phyloP scores from a whole-genome alignment of 2,797 vertebrate genomes.

The Pangasius macronema region DNA sequence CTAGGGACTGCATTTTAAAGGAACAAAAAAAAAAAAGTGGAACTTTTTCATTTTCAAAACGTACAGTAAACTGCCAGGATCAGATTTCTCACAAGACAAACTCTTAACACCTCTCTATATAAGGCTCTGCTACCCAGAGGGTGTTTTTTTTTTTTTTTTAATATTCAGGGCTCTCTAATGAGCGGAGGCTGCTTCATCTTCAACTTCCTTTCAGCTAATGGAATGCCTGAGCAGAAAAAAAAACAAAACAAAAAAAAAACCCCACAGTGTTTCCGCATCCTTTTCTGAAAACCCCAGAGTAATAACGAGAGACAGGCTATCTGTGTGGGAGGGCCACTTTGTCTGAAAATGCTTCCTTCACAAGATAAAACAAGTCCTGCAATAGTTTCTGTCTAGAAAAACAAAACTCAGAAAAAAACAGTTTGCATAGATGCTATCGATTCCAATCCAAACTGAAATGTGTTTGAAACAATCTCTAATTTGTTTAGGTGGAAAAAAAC shows the following conservation, averaged over 20 bases:
- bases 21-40: background rate
- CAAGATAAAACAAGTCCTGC: background rate
- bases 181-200: slow-evolving; percentile 45
- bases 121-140: background rate
- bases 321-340: slow-evolving; percentile 3
- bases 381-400: background rate
- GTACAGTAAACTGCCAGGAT: background rate
- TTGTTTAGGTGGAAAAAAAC: background rate
- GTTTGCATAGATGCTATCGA: slow-evolving; percentile 3
- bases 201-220: slow-evolving; percentile 21
- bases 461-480: background rate
- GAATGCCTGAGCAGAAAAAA: slow-evolving; percentile 18
- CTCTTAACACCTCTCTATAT: background rate
- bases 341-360: slow-evolving; percentile 18
- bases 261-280: slow-evolving; percentile 12
- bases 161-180: background rate
- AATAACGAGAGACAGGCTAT: background rate
- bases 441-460: background rate
- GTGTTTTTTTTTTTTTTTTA: slow-evolving; percentile 36
- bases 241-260: slow-evolving; percentile 2
- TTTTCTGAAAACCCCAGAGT: background rate
- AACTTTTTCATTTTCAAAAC: background rate
- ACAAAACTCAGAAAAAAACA: background rate
- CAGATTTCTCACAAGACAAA: background rate
- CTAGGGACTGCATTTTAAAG: background rate